Conservation (phyloP, 2,888 invertebrate genomes). For the Euplagia quadripunctaria region DNA sequence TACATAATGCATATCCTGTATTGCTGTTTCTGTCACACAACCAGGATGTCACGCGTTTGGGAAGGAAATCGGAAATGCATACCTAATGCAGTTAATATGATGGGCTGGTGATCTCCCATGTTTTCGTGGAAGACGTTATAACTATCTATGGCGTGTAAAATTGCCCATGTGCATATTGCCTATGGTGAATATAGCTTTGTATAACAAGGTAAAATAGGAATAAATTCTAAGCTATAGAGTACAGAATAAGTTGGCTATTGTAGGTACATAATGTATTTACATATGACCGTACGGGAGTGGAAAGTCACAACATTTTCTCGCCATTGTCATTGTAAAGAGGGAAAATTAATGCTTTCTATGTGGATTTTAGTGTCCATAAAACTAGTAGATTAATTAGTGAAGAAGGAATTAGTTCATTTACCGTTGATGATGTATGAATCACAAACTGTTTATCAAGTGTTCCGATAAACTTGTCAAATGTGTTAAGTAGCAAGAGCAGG, state of each 20-base stretch:
- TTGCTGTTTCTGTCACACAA: conserved; percentile 27
- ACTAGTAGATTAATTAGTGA: background rate
- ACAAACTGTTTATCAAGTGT: background rate
- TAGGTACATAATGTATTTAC: background rate
- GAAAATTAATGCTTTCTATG: conserved; percentile 5
- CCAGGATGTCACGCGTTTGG: conserved; percentile 50
- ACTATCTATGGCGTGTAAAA: background rate
- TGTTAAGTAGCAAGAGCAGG: background rate
- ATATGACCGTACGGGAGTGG: too few relatives aligned
- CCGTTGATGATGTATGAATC: background rate
- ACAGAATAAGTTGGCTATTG: too few relatives aligned
- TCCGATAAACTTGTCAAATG: background rate
- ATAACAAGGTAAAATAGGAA: background rate
- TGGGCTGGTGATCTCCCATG: conserved; percentile 2
- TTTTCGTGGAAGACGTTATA: conserved; percentile 11
- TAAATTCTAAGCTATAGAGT: background rate
- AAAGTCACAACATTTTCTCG: conserved; percentile 9
- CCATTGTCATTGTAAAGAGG: conserved; percentile 9
- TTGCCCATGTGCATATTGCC: background rate
- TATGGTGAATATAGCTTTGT: background rate
- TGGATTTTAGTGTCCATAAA: conserved; percentile 1
- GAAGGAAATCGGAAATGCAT: conserved; percentile 50
- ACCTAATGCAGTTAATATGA: conserved; percentile 22
- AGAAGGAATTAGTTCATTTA: background rate
- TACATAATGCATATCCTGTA: conserved; percentile 44